A percentile compares a stretch with the other conserved stretches of the same genome.
These are phyloP conservation scores for Eupithecia pulchellata DNA, from an alignment of 2,888 invertebrate genomes.

Conservation along the genomic window DNA sequence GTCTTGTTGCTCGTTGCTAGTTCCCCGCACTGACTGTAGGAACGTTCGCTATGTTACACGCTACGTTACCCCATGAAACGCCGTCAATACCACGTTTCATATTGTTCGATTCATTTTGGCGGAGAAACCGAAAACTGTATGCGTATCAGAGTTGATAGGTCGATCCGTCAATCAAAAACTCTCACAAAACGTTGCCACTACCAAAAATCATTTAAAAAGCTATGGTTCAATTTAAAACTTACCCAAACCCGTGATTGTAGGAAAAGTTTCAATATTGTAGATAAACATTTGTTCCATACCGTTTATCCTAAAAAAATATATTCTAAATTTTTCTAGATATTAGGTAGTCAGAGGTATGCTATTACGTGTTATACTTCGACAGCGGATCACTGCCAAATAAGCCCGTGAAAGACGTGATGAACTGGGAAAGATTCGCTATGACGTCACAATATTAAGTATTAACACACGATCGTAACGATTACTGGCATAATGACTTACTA, in stretches of 20 bases:
- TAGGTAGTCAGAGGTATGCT: neutral
- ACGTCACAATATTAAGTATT: neutral
- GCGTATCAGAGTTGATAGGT: neutral
- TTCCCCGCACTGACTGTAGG: too few relatives aligned
- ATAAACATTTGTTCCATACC: neutral
- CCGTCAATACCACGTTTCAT: too few relatives aligned
- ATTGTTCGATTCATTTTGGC: too few relatives aligned
- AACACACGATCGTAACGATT: neutral
- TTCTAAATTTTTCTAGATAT: neutral
- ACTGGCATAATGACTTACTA: neutral
- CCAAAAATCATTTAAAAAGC: neutral
- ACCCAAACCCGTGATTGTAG: neutral
- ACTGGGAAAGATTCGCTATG: neutral
- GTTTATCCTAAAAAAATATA: neutral
- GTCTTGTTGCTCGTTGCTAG: too few relatives aligned
- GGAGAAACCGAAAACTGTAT: neutral
- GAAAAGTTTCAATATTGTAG: neutral
- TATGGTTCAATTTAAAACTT: neutral
- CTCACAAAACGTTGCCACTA: neutral
- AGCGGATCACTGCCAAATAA: conserved; percentile 5
- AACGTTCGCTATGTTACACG: too few relatives aligned
- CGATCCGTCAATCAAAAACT: neutral
- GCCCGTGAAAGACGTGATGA: conserved; percentile 3
- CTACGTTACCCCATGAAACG: too few relatives aligned
- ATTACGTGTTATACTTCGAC: neutral